Conservation (phyloP, 2,113 vertebrate species). For the Arizona elegans region DNA sequence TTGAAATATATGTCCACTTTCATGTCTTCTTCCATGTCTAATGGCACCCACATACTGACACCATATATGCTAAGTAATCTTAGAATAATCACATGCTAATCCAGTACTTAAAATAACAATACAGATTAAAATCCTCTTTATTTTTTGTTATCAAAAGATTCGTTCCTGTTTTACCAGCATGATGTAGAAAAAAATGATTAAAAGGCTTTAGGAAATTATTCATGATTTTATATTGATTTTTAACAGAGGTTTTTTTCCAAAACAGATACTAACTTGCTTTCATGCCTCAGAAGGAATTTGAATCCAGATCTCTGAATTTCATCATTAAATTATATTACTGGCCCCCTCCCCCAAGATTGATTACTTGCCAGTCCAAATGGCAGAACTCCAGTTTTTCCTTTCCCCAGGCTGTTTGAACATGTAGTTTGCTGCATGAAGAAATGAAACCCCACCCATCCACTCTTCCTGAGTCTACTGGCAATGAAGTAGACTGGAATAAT, state of each 20-base stretch:
- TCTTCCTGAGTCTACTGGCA: not conserved
- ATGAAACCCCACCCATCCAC: not conserved
- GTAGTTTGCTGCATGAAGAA: not conserved
- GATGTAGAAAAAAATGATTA: not conserved
- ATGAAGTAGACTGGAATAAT: not conserved
- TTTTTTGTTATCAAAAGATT: not conserved
- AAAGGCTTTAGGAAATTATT: not conserved
- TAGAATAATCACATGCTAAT: not conserved
- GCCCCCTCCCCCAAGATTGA: not conserved
- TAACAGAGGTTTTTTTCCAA: not conserved
- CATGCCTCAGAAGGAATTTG: not conserved
- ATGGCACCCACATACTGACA: not conserved
- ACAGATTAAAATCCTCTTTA: not conserved
- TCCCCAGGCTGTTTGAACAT: not conserved
- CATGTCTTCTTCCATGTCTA: not conserved
- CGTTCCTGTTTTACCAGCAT: not conserved
- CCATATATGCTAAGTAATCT: not conserved
- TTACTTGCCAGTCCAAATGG: not conserved
- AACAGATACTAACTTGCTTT: not conserved
- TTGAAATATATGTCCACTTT: not conserved
- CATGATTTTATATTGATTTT: not conserved
- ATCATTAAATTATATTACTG: not conserved
- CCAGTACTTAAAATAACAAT: not conserved
- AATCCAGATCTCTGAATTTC: not conserved
- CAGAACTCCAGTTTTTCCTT: not conserved